Evolutionary conservation across 2,888 invertebrate species (phyloP).

Genomic region (Tetragonula carbonaria): DNA sequence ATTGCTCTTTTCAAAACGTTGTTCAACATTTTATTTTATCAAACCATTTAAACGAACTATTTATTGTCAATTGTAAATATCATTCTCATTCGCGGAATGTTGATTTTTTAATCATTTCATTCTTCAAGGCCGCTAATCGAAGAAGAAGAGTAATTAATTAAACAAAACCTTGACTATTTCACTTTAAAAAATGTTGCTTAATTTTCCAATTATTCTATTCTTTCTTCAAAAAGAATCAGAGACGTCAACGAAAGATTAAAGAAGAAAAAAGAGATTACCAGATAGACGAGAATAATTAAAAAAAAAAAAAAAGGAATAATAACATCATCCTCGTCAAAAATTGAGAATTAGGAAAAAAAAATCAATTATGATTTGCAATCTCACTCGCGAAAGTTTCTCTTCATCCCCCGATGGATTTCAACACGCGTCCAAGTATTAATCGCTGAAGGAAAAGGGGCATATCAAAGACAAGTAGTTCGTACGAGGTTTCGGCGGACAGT

Average conservation of each 20-base stretch:
- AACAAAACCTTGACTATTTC: no score
- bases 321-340: not conserved
- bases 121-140: no score
- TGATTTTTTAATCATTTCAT: no score
- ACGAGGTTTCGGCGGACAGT: not conserved
- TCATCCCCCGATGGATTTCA: not conserved
- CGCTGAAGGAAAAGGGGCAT: not conserved
- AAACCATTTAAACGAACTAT: no score
- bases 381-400: not conserved
- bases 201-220: no score
- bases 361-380: not conserved
- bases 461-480: not conserved
- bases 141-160: no score
- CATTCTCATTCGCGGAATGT: no score
- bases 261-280: not conserved
- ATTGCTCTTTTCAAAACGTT: no score
- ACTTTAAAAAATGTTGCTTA: no score
- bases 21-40: no score
- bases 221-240: no score
- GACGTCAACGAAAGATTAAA: not conserved
- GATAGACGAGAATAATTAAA: not conserved
- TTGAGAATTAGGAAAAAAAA: not conserved
- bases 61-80: no score
- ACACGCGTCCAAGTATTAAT: constrained; percentile 5
- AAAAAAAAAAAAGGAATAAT: not conserved